phyloP scores from a whole-genome alignment of 2,797 vertebrate species.

The Hafferia zeledoni region DNA sequence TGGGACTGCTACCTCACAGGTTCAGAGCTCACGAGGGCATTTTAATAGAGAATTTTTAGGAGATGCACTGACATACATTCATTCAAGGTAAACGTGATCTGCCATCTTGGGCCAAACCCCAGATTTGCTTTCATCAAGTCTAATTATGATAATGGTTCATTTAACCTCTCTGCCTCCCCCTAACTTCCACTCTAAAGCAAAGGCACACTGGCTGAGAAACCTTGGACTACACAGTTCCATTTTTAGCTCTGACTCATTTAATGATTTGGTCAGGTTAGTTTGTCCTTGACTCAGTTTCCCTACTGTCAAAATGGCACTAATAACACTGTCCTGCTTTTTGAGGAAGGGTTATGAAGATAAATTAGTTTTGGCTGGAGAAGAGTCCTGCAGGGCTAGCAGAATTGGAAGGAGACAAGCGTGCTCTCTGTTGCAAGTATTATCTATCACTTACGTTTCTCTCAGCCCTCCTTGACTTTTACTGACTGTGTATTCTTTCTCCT shows the following conservation, averaged over 20 bases:
- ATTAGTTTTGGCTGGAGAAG: conserved; percentile 53
- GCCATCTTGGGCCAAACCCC: conserved; percentile 61
- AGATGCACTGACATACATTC: conserved; percentile 31
- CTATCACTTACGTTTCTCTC: conserved; percentile 39
- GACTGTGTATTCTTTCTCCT: conserved; percentile 6
- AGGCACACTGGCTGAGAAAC: conserved; percentile 50
- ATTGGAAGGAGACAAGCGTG: conserved; percentile 22
- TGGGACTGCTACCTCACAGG: neutral
- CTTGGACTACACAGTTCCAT: conserved; percentile 59
- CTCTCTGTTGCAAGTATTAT: conserved; percentile 46
- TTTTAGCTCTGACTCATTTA: conserved; percentile 65
- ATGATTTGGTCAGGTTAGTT: conserved; percentile 62
- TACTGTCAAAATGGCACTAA: conserved; percentile 49
- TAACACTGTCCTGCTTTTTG: conserved; percentile 53
- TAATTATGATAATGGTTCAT: conserved; percentile 69
- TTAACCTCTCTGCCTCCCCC: conserved; percentile 63
- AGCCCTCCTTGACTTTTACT: conserved; percentile 43
- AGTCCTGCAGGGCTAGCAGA: conserved; percentile 64
- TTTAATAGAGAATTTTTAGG: conserved; percentile 51
- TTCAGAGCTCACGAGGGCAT: conserved; percentile 28
- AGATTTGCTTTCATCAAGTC: conserved; percentile 66
- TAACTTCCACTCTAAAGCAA: conserved; percentile 51
- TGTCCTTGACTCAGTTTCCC: conserved; percentile 72
- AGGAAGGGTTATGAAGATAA: conserved; percentile 62
- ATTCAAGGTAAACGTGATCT: conserved; percentile 58